Evolutionary conservation across 2,888 invertebrate genomes (phyloP).

Genomic region (Branchipolynoe longqiensis): DNA sequence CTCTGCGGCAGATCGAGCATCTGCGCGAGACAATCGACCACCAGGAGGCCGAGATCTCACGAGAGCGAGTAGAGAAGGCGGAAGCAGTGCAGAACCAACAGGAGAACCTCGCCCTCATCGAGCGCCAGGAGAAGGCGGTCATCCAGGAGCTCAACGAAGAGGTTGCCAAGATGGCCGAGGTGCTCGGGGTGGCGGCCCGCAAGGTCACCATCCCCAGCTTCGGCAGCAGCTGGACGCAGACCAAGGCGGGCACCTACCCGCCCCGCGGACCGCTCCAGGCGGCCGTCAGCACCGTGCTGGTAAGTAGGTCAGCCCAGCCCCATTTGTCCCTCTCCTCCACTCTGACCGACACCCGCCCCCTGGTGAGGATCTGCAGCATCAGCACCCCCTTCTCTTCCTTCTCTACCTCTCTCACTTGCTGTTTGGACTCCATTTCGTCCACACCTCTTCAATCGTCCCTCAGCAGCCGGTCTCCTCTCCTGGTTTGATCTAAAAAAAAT

Average conservation of each 20-base stretch:
- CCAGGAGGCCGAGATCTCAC: constrained; percentile 73
- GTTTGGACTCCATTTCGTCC: no score
- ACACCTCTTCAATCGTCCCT: no score
- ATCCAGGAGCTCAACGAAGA: constrained; percentile 79
- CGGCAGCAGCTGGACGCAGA: constrained; percentile 30
- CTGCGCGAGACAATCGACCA: constrained; percentile 72
- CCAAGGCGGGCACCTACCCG: constrained; percentile 5
- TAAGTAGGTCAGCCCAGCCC: no score
- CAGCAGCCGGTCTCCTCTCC: no score
- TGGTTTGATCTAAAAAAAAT: no score
- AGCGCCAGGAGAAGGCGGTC: constrained; percentile 74
- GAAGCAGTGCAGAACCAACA: constrained; percentile 69
- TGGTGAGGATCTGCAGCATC: no score
- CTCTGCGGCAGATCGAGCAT: constrained; percentile 72
- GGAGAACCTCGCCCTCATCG: constrained; percentile 68
- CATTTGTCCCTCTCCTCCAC: no score
- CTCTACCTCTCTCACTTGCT: no score
- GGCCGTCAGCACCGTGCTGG: constrained; percentile 39
- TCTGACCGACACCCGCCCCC: no score
- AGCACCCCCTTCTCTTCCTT: no score
- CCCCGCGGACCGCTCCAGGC: constrained; percentile 24
- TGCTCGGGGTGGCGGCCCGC: constrained; percentile 75
- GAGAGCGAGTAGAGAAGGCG: constrained; percentile 71
- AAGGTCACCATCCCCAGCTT: constrained; percentile 71
- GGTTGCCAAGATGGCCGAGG: constrained; percentile 74